A percentile compares a stretch with the other conserved stretches of the same genome.
phyloP scores from a whole-genome alignment of 2,797 vertebrate species.

The Falco novaeseelandiae region DNA sequence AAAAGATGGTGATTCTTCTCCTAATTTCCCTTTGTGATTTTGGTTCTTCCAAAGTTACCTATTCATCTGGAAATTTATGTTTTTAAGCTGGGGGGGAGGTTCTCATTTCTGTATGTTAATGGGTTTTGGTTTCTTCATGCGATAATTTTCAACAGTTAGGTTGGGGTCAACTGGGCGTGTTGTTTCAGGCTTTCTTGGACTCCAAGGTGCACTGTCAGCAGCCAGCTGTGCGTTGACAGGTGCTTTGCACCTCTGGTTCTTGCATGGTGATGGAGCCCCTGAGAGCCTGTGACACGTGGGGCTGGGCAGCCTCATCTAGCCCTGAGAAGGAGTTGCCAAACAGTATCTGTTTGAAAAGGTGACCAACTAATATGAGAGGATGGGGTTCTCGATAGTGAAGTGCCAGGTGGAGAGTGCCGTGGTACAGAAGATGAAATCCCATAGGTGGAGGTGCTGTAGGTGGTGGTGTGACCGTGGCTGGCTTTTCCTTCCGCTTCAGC shows the following conservation, averaged over 20 bases:
- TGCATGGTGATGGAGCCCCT: fast-evolving
- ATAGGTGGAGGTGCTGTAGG: neutral
- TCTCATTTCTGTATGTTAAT: neutral
- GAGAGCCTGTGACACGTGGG: neutral
- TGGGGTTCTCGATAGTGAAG: neutral
- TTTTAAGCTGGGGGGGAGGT: neutral
- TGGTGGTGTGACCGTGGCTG: neutral
- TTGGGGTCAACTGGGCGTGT: neutral
- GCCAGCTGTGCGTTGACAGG: neutral
- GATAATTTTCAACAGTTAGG: fast-evolving
- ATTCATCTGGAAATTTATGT: neutral
- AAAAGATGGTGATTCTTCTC: neutral
- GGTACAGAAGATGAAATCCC: neutral
- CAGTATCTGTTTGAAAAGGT: neutral
- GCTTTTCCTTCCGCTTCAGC: neutral
- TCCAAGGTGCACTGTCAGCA: neutral
- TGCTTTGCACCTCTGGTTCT: neutral
- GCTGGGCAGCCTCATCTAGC: neutral
- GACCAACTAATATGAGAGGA: neutral
- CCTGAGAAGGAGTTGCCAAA: neutral
- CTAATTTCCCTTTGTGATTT: neutral
- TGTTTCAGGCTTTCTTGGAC: neutral
- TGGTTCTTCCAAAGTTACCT: neutral
- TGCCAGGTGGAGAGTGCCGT: neutral
- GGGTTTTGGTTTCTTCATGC: neutral